Conservation (phyloP, 2,113 vertebrate genomes). For the Silurus asotus region DNA sequence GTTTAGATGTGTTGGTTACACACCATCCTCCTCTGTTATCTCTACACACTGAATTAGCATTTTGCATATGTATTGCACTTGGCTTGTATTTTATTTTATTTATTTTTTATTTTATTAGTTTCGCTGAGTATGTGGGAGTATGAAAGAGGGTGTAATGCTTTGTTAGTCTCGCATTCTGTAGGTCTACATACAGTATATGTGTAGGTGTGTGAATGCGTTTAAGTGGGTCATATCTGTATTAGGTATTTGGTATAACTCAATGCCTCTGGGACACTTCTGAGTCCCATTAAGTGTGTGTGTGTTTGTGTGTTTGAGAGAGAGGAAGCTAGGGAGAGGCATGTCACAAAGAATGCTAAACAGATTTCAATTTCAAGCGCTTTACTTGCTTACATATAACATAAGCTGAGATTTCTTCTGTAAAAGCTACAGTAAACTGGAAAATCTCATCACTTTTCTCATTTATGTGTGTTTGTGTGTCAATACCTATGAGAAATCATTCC, state of each 20-base stretch:
- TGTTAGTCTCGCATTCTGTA: conserved; percentile 39
- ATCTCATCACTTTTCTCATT: neutral
- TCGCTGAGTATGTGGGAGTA: neutral
- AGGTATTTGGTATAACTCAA: conserved; percentile 42
- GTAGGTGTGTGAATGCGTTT: conserved; percentile 36
- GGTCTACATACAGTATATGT: conserved; percentile 16
- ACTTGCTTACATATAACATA: conserved; percentile 14
- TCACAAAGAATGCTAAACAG: conserved; percentile 37
- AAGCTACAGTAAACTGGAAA: conserved; percentile 10
- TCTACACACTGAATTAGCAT: conserved; percentile 15
- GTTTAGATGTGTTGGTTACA: conserved; percentile 48
- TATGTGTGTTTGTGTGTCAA: conserved; percentile 34
- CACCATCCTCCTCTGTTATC: neutral
- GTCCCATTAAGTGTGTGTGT: neutral
- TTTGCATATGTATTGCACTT: neutral
- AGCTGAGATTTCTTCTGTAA: conserved; percentile 17
- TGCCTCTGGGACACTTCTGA: conserved; percentile 25
- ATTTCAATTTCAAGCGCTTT: conserved; percentile 30
- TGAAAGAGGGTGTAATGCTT: conserved; percentile 22
- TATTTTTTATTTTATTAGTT: neutral
- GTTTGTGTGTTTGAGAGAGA: neutral
- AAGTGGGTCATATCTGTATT: conserved; percentile 63
- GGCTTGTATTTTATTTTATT: neutral
- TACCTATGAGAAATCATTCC: neutral
- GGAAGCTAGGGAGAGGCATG: conserved; percentile 3